Percentiles rank a stretch among this genome's conserved stretches.
Conservation (phyloP, 1,140 invertebrate genomes). For the Pachypsylla venusta region DNA sequence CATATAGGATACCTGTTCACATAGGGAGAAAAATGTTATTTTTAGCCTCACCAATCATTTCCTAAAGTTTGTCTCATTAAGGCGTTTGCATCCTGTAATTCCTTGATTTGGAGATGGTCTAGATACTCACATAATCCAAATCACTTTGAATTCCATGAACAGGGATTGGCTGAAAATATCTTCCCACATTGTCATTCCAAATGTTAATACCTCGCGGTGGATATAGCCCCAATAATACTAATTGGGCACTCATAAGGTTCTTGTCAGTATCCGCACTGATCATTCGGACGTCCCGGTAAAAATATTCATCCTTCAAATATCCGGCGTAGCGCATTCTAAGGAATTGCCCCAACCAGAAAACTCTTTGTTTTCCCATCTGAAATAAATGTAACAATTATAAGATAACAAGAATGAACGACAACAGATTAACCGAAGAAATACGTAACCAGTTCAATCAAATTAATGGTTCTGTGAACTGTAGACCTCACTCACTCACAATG, state of each 20-base stretch:
- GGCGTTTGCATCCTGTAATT: too few species aligned
- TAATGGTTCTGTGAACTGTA: too few species aligned
- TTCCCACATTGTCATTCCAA: slow-evolving; percentile 47
- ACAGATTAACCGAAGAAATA: too few species aligned
- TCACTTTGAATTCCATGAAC: slow-evolving; percentile 51
- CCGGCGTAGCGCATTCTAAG: slow-evolving; percentile 44
- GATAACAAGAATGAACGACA: too few species aligned
- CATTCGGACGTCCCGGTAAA: slow-evolving; percentile 45
- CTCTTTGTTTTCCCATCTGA: slow-evolving; percentile 58
- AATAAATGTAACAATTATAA: too few species aligned
- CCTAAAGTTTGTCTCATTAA: too few species aligned
- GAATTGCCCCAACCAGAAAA: slow-evolving; percentile 56
- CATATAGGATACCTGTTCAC: too few species aligned
- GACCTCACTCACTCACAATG: too few species aligned
- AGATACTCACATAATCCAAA: slow-evolving; percentile 46
- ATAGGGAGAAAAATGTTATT: too few species aligned
- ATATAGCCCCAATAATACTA: slow-evolving; percentile 64
- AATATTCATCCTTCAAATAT: slow-evolving; percentile 44
- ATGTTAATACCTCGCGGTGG: slow-evolving; percentile 47
- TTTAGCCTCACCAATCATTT: too few species aligned
- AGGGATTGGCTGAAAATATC: slow-evolving; percentile 67
- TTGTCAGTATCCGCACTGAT: slow-evolving; percentile 64
- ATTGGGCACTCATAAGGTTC: slow-evolving; percentile 69
- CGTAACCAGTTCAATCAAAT: too few species aligned
- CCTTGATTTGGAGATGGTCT: too few species aligned